Conservation (phyloP, 2,888 invertebrate species). For the Drosophila nigricruria region DNA sequence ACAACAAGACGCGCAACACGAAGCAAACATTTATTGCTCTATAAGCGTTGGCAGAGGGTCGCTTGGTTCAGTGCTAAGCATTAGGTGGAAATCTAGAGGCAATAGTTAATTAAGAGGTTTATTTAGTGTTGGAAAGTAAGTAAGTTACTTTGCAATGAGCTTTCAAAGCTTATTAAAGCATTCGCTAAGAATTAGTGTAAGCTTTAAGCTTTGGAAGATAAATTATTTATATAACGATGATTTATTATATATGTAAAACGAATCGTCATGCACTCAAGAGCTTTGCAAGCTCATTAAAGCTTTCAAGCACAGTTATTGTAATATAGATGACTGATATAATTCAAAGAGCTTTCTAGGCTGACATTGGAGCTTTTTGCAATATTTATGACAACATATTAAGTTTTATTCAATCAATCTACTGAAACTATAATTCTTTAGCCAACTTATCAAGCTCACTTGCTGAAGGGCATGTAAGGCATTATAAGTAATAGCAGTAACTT, state of each 20-base stretch:
- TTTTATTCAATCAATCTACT: not conserved
- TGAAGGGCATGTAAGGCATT: conserved; percentile 24
- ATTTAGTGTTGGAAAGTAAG: not conserved
- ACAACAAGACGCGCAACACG: conserved; percentile 59
- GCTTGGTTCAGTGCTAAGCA: not conserved
- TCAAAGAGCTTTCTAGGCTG: not conserved
- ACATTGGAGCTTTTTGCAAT: not conserved
- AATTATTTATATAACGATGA: too few species aligned
- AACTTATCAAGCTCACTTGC: not conserved
- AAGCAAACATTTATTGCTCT: conserved; percentile 55
- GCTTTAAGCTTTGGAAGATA: not conserved
- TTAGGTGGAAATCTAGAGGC: not conserved
- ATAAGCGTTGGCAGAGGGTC: not conserved
- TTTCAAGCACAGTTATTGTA: not conserved
- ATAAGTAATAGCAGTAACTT: conserved; percentile 16
- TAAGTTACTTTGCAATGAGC: not conserved
- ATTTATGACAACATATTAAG: too few species aligned
- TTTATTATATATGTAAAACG: too few species aligned
- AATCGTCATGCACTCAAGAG: too few species aligned
- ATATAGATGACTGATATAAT: not conserved
- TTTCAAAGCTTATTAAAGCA: not conserved
- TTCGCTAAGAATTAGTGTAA: not conserved
- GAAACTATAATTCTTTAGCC: not conserved
- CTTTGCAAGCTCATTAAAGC: not conserved
- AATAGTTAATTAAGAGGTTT: not conserved